A percentile compares a stretch with the other conserved stretches of the same genome.
These are phyloP conservation scores for Apteryx mantelli DNA, from an alignment of 2,113 vertebrate genomes.

Conservation along the genomic window DNA sequence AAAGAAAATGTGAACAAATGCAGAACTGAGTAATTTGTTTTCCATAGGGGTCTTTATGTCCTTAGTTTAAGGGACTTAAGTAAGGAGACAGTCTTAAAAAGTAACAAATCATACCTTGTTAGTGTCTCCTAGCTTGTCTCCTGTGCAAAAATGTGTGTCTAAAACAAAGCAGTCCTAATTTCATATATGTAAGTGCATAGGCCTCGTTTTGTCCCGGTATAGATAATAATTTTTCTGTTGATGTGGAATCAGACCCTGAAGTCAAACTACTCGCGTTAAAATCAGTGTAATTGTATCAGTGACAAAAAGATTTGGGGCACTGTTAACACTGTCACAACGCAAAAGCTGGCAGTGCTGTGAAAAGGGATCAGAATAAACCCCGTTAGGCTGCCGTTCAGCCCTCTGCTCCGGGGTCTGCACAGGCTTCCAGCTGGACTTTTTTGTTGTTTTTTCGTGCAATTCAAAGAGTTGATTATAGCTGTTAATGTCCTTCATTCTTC, in stretches of 20 bases:
- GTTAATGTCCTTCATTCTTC: background rate
- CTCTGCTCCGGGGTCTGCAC: background rate
- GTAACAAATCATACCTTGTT: background rate
- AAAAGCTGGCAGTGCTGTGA: constrained; percentile 37
- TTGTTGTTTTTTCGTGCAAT: background rate
- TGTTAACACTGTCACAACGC: background rate
- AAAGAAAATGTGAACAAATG: background rate
- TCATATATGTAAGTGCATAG: background rate
- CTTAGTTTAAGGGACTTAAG: background rate
- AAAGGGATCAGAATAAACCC: background rate
- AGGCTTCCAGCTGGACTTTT: background rate
- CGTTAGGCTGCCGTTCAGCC: rapidly evolving
- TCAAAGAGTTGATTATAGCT: background rate
- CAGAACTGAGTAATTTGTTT: background rate
- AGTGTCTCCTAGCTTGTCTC: background rate
- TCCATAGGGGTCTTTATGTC: background rate
- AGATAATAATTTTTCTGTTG: background rate
- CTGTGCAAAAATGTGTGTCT: background rate
- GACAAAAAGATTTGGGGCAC: background rate
- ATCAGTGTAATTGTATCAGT: background rate
- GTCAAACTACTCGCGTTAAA: background rate
- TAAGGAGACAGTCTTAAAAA: background rate
- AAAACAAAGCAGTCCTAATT: background rate
- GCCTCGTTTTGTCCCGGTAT: background rate
- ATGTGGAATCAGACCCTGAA: background rate